Conservation (phyloP, 1,140 invertebrate genomes). For the Lanistes nyassanus region DNA sequence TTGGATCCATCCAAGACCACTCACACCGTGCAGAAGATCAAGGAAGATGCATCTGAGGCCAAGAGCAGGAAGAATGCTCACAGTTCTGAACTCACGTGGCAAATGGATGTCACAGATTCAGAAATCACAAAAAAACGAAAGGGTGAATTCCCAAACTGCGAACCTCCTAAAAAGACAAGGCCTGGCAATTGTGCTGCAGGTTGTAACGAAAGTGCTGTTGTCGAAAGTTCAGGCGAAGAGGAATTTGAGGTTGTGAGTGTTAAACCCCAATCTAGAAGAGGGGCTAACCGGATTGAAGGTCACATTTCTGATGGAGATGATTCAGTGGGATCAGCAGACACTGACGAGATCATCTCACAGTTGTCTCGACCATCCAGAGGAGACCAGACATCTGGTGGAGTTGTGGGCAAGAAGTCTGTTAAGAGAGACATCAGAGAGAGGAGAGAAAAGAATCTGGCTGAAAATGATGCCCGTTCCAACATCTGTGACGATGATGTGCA, state of each 20-base stretch:
- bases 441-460: not conserved
- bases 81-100: conserved; percentile 43
- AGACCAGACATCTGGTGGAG: not conserved
- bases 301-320: conserved; percentile 11
- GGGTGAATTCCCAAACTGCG: conserved; percentile 41
- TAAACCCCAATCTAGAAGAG: not conserved
- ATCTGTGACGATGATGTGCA: conserved; percentile 22
- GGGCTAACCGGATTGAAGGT: no score
- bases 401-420: not conserved
- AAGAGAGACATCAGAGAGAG: not conserved
- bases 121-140: conserved; percentile 50
- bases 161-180: not conserved
- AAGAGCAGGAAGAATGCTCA: not conserved
- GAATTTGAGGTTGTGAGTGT: conserved; percentile 25
- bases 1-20: conserved; percentile 54
- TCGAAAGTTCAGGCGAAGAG: not conserved
- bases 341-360: conserved; percentile 28
- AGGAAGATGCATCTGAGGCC: conserved; percentile 30
- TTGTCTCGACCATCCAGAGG: not conserved
- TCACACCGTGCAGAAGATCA: conserved; percentile 48
- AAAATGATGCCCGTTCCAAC: not conserved
- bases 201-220: not conserved
- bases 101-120: conserved; percentile 42
- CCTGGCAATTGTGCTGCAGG: not conserved
- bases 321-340: conserved; percentile 29